Evolutionary conservation across 2,797 vertebrate genomes (phyloP).

Genomic region (Poliocrania exsul): DNA sequence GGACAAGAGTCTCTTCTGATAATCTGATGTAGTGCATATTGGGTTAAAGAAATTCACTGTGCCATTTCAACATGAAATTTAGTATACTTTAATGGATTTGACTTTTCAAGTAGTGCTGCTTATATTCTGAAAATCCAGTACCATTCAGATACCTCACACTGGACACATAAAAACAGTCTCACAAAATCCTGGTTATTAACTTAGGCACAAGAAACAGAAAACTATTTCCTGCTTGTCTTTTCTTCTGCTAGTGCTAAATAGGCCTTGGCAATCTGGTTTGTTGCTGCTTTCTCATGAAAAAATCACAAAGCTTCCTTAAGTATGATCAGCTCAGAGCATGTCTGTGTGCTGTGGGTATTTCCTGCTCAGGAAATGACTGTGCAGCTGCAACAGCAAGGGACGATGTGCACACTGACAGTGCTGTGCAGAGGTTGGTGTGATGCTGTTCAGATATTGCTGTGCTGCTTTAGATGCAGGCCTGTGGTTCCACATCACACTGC

Average conservation of each 20-base stretch:
- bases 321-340: neutral
- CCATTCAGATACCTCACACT: neutral
- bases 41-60: constrained; percentile 23
- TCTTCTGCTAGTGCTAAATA: neutral
- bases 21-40: neutral
- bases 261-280: neutral
- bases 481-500: neutral
- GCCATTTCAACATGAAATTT: neutral
- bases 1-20: neutral
- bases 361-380: neutral
- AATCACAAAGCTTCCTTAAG: neutral
- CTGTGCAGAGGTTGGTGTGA: neutral
- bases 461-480: neutral
- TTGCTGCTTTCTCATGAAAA: neutral
- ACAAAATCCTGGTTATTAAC: neutral
- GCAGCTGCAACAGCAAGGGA: neutral
- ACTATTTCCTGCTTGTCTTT: neutral
- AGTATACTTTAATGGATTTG: neutral
- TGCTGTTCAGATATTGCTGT: neutral
- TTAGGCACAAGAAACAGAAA: neutral
- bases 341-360: neutral
- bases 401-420: neutral
- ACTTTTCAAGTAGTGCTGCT: constrained; percentile 12
- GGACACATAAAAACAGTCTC: neutral
- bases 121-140: neutral